Conservation (phyloP, 2,113 vertebrate genomes). For the Loxodonta africana region DNA sequence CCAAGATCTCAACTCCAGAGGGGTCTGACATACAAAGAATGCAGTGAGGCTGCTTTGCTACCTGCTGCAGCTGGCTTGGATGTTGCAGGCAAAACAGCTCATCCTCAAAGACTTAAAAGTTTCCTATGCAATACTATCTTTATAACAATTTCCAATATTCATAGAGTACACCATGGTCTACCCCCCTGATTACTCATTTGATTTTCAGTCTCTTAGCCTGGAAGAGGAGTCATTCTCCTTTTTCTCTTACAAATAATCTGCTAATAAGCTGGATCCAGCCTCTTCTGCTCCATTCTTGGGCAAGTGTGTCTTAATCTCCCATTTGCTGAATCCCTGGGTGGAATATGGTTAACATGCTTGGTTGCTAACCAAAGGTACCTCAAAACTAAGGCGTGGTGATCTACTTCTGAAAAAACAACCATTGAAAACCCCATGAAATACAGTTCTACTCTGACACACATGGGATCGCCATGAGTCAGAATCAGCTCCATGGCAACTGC, state of each 20-base stretch:
- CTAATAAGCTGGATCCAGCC: not conserved
- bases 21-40: not conserved
- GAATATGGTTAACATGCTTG: not conserved
- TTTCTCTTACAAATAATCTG: not conserved
- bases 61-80: not conserved
- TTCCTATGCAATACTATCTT: not conserved
- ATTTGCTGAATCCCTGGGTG: not conserved
- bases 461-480: no score
- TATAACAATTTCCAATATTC: not conserved
- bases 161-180: not conserved
- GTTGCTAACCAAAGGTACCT: not conserved
- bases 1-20: not conserved
- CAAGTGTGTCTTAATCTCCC: not conserved
- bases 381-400: not conserved
- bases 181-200: not conserved
- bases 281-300: not conserved
- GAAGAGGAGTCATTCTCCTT: not conserved
- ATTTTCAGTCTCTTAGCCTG: not conserved
- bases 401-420: no score
- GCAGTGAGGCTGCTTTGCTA: not conserved
- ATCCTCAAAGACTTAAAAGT: not conserved
- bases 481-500: no score
- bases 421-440: no score
- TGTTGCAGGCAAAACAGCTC: not conserved
- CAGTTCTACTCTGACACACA: no score